Evolutionary conservation across 2,113 vertebrate genomes (phyloP).

Genomic region (Chelonoidis abingdonii): DNA sequence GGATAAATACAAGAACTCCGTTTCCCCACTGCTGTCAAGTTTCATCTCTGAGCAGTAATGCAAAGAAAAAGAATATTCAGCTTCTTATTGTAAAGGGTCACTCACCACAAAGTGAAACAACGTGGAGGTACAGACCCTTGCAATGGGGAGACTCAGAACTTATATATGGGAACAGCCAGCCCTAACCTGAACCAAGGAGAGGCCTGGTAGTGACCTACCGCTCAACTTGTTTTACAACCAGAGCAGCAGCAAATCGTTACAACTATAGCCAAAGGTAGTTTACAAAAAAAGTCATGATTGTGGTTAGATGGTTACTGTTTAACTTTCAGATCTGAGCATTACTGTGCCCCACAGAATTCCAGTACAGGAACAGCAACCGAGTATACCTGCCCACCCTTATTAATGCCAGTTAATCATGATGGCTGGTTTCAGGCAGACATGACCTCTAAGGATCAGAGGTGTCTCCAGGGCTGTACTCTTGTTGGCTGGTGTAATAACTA

Average conservation of each 20-base stretch:
- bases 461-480: slow-evolving; percentile 27
- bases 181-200: background rate
- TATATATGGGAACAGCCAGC: background rate
- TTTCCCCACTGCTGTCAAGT: background rate
- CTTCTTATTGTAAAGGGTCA: background rate
- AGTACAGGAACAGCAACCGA: slow-evolving; percentile 53
- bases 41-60: background rate
- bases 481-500: background rate
- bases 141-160: background rate
- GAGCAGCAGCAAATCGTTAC: background rate
- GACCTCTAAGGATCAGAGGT: slow-evolving; percentile 53
- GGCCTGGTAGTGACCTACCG: background rate
- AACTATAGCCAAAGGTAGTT: slow-evolving; percentile 30
- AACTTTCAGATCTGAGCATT: slow-evolving; percentile 52
- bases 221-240: rapidly evolving
- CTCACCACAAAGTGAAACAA: background rate
- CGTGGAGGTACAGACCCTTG: background rate
- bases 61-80: background rate
- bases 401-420: background rate
- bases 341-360: slow-evolving; percentile 60
- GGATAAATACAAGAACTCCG: rapidly evolving
- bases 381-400: background rate
- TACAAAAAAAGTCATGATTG: background rate
- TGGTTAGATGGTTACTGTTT: slow-evolving; percentile 65
- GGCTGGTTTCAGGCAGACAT: background rate